Evolutionary conservation across 2,888 invertebrate species (phyloP).

Genomic region (Apotomis capreana): DNA sequence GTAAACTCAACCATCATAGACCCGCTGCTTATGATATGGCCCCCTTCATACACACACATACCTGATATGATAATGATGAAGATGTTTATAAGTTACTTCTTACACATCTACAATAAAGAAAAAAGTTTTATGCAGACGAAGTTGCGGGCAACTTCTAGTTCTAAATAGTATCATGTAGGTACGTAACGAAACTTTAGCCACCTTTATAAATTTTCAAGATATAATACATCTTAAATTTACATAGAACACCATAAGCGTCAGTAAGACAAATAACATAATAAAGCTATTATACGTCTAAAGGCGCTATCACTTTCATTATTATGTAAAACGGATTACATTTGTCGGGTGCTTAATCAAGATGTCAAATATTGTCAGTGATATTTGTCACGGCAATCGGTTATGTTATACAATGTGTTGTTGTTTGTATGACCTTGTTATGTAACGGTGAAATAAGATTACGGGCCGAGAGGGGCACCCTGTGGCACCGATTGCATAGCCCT

Average conservation of each 20-base stretch:
- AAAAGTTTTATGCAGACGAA: too few relatives aligned
- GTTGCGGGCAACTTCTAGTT: too few relatives aligned
- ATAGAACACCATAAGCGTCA: not conserved
- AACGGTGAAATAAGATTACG: slow-evolving; percentile 16
- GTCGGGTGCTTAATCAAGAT: slow-evolving; percentile 31
- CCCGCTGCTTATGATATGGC: too few relatives aligned
- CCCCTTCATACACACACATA: too few relatives aligned
- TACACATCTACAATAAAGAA: too few relatives aligned
- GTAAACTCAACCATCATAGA: too few relatives aligned
- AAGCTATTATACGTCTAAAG: slow-evolving; percentile 7
- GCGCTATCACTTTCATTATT: slow-evolving; percentile 36
- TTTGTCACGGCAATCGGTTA: slow-evolving; percentile 17
- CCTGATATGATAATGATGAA: too few relatives aligned
- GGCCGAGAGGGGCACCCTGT: not conserved
- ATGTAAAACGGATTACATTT: slow-evolving; percentile 33
- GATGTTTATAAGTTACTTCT: too few relatives aligned
- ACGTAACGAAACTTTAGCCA: too few relatives aligned
- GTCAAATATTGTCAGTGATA: slow-evolving; percentile 35
- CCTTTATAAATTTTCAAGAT: not conserved
- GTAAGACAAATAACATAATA: not conserved
- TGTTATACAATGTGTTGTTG: slow-evolving; percentile 19
- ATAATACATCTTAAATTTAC: not conserved
- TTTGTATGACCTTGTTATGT: slow-evolving; percentile 15
- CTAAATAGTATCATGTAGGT: too few relatives aligned
- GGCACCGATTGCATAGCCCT: not conserved